Evolutionary conservation across 2,888 invertebrate genomes (phyloP).

Genomic region (Dinocampus coccinellae): DNA sequence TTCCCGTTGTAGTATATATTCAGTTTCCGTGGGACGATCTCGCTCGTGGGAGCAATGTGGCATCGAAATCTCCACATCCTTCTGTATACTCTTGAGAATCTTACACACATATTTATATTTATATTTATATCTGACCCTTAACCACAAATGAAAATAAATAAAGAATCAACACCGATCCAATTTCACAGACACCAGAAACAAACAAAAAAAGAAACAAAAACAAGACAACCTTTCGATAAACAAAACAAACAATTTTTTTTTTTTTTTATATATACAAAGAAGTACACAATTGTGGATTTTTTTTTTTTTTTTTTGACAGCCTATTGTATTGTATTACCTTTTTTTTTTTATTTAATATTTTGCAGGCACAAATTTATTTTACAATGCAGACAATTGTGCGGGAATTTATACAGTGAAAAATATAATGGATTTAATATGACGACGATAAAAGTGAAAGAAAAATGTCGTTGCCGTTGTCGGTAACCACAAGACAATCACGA

Average conservation of each 20-base stretch:
- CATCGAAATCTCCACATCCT: constrained; percentile 46
- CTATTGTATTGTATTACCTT: background rate
- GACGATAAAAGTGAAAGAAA: constrained; percentile 3
- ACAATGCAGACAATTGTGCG: background rate
- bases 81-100: constrained; percentile 19
- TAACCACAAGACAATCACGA: too few relatives aligned
- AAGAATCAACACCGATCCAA: constrained; percentile 2
- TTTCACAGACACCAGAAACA: constrained; percentile 5
- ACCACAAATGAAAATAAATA: constrained; percentile 23
- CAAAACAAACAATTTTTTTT: background rate
- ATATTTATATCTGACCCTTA: constrained; percentile 19
- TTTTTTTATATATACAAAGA: too few relatives aligned
- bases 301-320: too few relatives aligned
- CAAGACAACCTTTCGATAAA: background rate
- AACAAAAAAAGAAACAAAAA: background rate
- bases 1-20: constrained; percentile 36
- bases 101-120: constrained; percentile 33
- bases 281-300: too few relatives aligned
- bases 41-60: constrained; percentile 38
- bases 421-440: too few relatives aligned
- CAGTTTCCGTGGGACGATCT: constrained; percentile 37
- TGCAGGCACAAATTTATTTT: background rate
- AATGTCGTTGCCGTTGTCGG: too few relatives aligned
- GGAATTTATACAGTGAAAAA: background rate
- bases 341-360: too few relatives aligned